Percentiles rank a stretch among this genome's conserved stretches.
These are phyloP conservation scores for Dioctria rufipes DNA, from an alignment of 2,888 invertebrate species.

Conservation along the genomic window DNA sequence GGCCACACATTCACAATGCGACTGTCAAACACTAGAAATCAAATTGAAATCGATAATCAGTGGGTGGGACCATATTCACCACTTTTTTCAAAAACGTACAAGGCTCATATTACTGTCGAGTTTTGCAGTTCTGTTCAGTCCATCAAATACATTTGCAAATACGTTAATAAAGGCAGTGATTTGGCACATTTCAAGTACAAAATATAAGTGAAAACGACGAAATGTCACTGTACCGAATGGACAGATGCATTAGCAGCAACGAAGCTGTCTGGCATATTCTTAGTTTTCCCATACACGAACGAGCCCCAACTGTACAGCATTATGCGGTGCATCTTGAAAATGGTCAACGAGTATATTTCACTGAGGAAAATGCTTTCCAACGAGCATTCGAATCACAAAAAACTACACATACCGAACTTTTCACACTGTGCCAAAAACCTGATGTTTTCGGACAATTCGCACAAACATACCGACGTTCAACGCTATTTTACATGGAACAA, in stretches of 20 bases:
- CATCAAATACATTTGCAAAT: conserved; percentile 54
- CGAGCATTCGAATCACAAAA: neutral
- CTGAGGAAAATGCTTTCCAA: neutral
- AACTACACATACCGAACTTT: conserved; percentile 30
- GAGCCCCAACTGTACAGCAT: neutral
- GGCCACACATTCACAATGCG: neutral
- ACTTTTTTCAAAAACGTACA: conserved; percentile 53
- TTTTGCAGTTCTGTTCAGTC: conserved; percentile 61
- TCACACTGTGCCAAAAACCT: conserved; percentile 2
- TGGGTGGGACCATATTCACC: conserved; percentile 66
- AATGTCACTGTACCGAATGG: conserved; percentile 16
- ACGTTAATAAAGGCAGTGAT: conserved; percentile 65
- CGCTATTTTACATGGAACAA: conserved; percentile 1
- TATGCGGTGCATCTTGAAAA: neutral
- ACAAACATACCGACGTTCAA: conserved; percentile 6
- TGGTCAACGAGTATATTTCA: neutral
- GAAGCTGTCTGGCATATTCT: conserved; percentile 56
- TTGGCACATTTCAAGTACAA: conserved; percentile 62
- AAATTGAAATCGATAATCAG: conserved; percentile 60
- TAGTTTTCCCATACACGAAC: neutral
- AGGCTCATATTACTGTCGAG: conserved; percentile 24
- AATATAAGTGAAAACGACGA: neutral
- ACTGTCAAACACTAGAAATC: conserved; percentile 54
- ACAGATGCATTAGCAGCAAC: conserved; percentile 31
- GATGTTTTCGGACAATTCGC: neutral